A percentile compares a stretch with the other conserved stretches of the same genome.
phyloP scores from a whole-genome alignment of 1,140 invertebrate species.

The Drosophila athabasca region DNA sequence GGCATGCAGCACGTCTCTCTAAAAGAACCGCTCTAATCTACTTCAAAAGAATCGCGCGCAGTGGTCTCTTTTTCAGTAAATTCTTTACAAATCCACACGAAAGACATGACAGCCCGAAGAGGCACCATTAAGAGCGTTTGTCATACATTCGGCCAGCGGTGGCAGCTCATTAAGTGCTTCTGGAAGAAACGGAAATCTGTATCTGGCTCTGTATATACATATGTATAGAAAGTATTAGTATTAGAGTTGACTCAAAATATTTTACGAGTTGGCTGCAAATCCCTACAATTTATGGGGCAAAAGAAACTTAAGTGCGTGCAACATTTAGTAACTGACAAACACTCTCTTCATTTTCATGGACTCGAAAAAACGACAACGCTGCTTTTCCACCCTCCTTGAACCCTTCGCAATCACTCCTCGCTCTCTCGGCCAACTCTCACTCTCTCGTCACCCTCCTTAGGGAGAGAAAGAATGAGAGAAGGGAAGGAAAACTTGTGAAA shows the following conservation, averaged over 20 bases:
- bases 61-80: constrained; percentile 19
- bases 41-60: constrained; percentile 10
- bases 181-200: constrained; percentile 27
- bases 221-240: constrained; percentile 41
- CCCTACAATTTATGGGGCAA: constrained; percentile 54
- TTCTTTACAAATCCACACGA: constrained; percentile 40
- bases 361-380: no score
- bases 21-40: constrained; percentile 6
- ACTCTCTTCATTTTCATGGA: constrained; percentile 16
- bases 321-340: constrained; percentile 14
- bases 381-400: no score
- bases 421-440: no score
- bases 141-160: constrained; percentile 46
- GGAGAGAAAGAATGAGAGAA: background rate
- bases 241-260: constrained; percentile 52
- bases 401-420: constrained; percentile 5
- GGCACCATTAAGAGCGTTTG: constrained; percentile 70
- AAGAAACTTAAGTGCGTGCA: constrained; percentile 34
- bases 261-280: constrained; percentile 60
- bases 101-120: constrained; percentile 11
- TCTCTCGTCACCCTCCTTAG: constrained; percentile 19
- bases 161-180: constrained; percentile 48
- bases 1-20: no score
- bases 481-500: constrained; percentile 28
- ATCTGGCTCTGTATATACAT: constrained; percentile 22